Evolutionary conservation across 1,140 invertebrate species (phyloP), one percentile per base, ranked within the genome.

Genomic region (Brachionus rubens): DNA sequence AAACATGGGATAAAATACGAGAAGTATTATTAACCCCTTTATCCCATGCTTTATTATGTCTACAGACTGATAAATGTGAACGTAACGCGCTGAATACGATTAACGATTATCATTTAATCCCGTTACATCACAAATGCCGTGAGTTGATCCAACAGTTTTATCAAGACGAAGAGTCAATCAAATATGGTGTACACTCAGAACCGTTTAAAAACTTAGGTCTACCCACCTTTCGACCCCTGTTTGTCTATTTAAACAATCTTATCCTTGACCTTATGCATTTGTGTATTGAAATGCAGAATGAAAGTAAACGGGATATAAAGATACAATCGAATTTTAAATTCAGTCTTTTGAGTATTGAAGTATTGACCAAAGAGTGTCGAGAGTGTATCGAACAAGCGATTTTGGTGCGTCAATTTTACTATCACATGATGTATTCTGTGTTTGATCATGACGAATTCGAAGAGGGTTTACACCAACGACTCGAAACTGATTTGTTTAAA

Each of bases 341-440:
- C 24, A 72, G 46, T 33, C 14, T 72, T 10, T 36, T 72, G 6
- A 72, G 68, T 30, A 54, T 54, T 19, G 46, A 54, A 28, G 68
- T 72, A 16, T 5, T 72, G 9, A 72, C 68, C 7, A 54, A 72
- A 12, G 68, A 72, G 19, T 50, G 43, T 12, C 16, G 68, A 30
- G 68, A 72, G 19, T 72, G 68, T 48, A 72, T 72, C 12, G 68
- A 72, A 72, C 68, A 72, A 21, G 43, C 68, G 5, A 72, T 72
- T 21, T 16, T 72, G 24, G 68, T 72, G 2, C 43, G 68, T 12
- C 68, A 72, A 28, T 40, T 48, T 26, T 72, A 72, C 50, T 72
- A 72, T 24, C 68, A 72, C 26, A 72, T 72, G 68, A 41, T 72
- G 5, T 72, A 50, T 40, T 21, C 30, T 28, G 68, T 72, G 10